Evolutionary conservation across 2,797 vertebrate genomes (phyloP), one percentile per base, ranked within the genome.

Genomic region (Sebastes aleutianus): DNA sequence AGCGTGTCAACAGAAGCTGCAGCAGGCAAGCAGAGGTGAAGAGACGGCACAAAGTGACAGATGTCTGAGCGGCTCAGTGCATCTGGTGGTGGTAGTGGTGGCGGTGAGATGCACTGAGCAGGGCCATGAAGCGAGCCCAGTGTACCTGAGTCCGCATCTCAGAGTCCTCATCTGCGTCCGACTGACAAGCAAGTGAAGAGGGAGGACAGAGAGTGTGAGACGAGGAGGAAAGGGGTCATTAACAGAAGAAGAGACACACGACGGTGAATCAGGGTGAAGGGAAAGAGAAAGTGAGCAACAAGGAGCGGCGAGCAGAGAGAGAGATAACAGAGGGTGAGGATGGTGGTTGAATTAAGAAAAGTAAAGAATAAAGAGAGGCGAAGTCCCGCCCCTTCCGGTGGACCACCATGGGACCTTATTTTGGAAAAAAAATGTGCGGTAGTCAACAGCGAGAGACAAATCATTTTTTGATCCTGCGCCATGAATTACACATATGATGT

Each of bases 111-210:
- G 91, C 93, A 91, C 85, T 80, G 86, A 92, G 88, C 85, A 20
- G 83, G 75, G 88, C 74, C 57, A 27, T 8, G 10, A 82, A 76
- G 69, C 14, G 63, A 71, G 86, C 87, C 88, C 74, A 74, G 86
- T 93, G 92, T 99, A 99, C 98, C 98, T 99, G 97, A 85, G 96
- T 96, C 94, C 95, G 97, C 91, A 95, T 95, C 91, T 99, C 97
- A 85, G 97, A 95, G 78, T 99, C 97, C 73, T 99, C 98, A 70
- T 99, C 98, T 82, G 97, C 97, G 87, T 99, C 98, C 93, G 98
- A 99, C 98, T 99, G 96, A 82, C 92, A 88, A 47, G 96, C 85
- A 18, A 74, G 82, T 57, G 86, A 47, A 74, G 72, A 85, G 91
- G 91, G 87, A 95, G 74, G 91, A 92, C 80, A 85, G 69, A 90